These are phyloP conservation scores for Mesorhabditis spiculigera DNA, from an alignment of 2,888 invertebrate species.

Conservation along the genomic window DNA sequence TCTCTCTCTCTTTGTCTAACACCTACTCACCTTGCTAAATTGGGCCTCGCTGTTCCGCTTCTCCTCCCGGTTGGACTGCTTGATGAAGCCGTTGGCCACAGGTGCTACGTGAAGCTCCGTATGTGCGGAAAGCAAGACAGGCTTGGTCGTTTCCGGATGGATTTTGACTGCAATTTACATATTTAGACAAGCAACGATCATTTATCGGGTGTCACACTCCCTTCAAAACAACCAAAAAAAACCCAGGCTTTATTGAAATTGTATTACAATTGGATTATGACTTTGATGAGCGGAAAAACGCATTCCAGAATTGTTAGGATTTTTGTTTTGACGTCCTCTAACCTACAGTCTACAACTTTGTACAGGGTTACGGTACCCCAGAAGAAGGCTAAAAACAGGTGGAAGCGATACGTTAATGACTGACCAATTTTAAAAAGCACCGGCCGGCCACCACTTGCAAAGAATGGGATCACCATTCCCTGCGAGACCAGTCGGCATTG, in stretches of 20 bases:
- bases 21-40: background rate
- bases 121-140: constrained; percentile 26
- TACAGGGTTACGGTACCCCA: too few species aligned
- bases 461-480: constrained; percentile 42
- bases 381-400: background rate
- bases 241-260: too few species aligned
- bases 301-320: too few species aligned
- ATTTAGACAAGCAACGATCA: too few species aligned
- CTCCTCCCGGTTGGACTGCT: background rate
- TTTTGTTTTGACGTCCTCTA: too few species aligned
- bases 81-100: constrained; percentile 8
- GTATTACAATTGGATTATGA: too few species aligned
- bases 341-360: too few species aligned
- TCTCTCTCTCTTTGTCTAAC: too few species aligned
- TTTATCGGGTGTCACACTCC: too few species aligned
- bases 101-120: constrained; percentile 37
- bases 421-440: constrained; percentile 39
- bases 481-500: constrained; percentile 45
- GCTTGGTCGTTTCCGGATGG: constrained; percentile 24
- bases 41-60: background rate
- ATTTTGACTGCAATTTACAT: constrained; percentile 25
- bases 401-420: background rate
- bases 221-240: too few species aligned
- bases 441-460: constrained; percentile 32
- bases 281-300: too few species aligned